Evolutionary conservation across 1,140 invertebrate genomes (phyloP), one percentile per base, ranked within the genome.

Genomic region (Proales similis): DNA sequence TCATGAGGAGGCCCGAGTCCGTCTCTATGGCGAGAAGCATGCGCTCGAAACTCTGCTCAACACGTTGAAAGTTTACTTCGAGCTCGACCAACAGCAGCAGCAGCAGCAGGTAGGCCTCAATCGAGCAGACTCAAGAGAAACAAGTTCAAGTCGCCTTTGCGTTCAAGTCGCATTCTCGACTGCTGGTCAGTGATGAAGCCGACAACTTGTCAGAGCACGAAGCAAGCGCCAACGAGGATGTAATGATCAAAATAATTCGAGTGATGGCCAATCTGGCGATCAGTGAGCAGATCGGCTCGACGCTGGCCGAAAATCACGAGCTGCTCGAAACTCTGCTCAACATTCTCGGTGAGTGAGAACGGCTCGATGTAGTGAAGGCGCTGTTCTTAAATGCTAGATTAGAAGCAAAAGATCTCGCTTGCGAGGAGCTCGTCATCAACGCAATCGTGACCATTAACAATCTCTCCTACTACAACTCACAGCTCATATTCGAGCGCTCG

Each of bases 181-280:
- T n/a, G n/a, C n/a, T n/a, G n/a, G n/a, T n/a, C 3, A 48, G 24
- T 49, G 57, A n/a, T 27, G 26, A 43, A 30, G 20, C 33, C 17
- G 24, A 61, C 33, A 32, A 46, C 12, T 6, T 30, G 24, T 46
- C 32, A 4, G 26, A 45, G 36, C 20, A 29, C 24, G 39, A 61
- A 14, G 11, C 39, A 6, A 45, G 19, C 47, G 19, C 42, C 4
- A 61, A 30, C 17, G 72, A 74, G 47, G 74, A 76, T 69, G 71
- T 75, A 0, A 47, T 77, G 9, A 71, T 75, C 14, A 77, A 84
- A 76, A 74, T 84, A 36, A 80, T 86, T 11, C 74, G 85, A 20
- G 82, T 86, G 3, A 74, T 86, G 43, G 85, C 84, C 27, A 86
- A 86, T 69, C 81, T 85, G 72, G 82, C 82, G 32, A 82, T 86